phyloP scores from a whole-genome alignment of 2,797 vertebrate species.

The Varecia variegata region DNA sequence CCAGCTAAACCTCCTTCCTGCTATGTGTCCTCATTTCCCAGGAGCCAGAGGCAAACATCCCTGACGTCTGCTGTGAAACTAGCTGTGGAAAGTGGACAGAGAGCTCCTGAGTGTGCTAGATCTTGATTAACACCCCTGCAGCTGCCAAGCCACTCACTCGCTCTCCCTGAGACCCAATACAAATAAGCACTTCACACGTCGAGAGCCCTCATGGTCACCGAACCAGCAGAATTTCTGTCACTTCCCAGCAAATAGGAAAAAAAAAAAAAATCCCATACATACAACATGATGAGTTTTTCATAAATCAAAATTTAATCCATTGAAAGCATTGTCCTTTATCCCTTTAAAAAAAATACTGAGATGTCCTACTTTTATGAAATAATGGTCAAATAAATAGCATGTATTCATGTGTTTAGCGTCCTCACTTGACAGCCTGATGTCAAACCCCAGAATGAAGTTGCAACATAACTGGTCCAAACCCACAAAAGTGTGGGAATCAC shows the following conservation, averaged over 20 bases:
- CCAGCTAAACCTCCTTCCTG: constrained; percentile 30
- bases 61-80: neutral
- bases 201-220: neutral
- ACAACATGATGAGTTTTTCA: neutral
- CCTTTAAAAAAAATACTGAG: neutral
- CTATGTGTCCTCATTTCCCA: neutral
- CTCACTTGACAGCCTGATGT: neutral
- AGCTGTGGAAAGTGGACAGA: neutral
- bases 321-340: neutral
- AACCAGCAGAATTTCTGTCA: neutral
- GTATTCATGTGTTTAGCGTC: neutral
- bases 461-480: neutral
- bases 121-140: neutral
- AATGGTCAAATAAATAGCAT: neutral
- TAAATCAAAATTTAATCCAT: constrained; percentile 19
- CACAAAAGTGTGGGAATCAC: neutral
- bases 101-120: neutral
- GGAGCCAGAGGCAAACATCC: neutral
- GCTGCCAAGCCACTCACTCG: neutral
- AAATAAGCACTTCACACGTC: neutral
- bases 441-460: neutral
- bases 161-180: neutral
- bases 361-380: neutral
- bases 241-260: neutral
- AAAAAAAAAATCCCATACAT: neutral